phyloP scores from a whole-genome alignment of 2,888 invertebrate genomes.

The Diarsia rubi region DNA sequence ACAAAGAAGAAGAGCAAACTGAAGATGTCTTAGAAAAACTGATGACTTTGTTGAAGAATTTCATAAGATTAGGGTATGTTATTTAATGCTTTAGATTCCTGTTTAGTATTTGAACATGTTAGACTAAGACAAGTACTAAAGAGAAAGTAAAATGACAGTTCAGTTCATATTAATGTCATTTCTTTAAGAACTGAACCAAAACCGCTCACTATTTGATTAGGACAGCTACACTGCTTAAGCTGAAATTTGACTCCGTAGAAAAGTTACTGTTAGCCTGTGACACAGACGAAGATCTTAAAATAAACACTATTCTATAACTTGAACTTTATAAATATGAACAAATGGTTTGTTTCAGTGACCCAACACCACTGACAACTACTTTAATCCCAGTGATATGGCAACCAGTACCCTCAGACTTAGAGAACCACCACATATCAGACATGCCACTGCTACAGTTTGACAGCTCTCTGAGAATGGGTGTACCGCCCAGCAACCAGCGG shows the following conservation, averaged over 20 bases:
- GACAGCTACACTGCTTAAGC: background rate
- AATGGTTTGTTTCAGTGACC: constrained; percentile 77
- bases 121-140: background rate
- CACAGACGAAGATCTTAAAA: background rate
- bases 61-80: constrained; percentile 82
- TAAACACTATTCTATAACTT: background rate
- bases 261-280: background rate
- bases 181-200: background rate
- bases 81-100: background rate
- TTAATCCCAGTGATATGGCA: constrained; percentile 82
- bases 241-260: background rate
- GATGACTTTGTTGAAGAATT: constrained; percentile 78
- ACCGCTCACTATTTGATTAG: background rate
- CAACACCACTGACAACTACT: constrained; percentile 82
- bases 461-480: constrained; percentile 66
- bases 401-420: constrained; percentile 66
- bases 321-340: background rate
- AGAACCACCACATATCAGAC: constrained; percentile 66
- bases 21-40: constrained; percentile 72
- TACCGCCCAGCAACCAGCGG: constrained; percentile 67
- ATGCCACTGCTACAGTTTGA: constrained; percentile 73
- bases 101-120: background rate
- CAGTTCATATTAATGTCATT: background rate
- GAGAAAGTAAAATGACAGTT: background rate
- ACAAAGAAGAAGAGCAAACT: constrained; percentile 59